These are phyloP conservation scores for Pteronura brasiliensis DNA, from an alignment of 2,113 vertebrate genomes.

Conservation along the genomic window DNA sequence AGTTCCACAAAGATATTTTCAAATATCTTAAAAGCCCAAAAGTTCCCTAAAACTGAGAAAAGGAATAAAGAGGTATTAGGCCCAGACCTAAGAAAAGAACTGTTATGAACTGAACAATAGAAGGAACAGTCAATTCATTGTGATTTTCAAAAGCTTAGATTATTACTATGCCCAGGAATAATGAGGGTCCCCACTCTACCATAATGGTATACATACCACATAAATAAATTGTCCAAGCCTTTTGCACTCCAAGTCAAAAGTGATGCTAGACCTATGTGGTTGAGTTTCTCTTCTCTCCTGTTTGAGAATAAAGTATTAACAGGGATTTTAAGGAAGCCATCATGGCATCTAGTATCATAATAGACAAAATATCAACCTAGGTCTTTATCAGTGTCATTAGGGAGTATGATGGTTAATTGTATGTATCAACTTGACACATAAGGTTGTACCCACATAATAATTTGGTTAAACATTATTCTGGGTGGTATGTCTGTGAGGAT, in stretches of 20 bases:
- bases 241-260: neutral
- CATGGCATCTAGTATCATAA: neutral
- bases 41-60: neutral
- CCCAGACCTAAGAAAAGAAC: neutral
- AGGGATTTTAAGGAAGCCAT: neutral
- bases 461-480: neutral
- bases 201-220: neutral
- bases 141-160: neutral
- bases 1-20: neutral
- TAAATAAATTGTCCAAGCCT: neutral
- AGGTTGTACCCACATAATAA: neutral
- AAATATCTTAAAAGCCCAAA: neutral
- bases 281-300: neutral
- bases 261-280: neutral
- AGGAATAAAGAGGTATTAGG: neutral
- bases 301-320: conserved; percentile 10
- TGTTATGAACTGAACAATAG: neutral
- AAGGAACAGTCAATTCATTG: neutral
- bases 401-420: neutral
- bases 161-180: neutral
- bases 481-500: neutral
- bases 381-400: neutral
- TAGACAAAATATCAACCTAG: neutral
- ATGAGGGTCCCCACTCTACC: neutral
- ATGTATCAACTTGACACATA: neutral